These are phyloP conservation scores for Helarctos malayanus DNA, from an alignment of 2,797 vertebrate species.

Conservation along the genomic window DNA sequence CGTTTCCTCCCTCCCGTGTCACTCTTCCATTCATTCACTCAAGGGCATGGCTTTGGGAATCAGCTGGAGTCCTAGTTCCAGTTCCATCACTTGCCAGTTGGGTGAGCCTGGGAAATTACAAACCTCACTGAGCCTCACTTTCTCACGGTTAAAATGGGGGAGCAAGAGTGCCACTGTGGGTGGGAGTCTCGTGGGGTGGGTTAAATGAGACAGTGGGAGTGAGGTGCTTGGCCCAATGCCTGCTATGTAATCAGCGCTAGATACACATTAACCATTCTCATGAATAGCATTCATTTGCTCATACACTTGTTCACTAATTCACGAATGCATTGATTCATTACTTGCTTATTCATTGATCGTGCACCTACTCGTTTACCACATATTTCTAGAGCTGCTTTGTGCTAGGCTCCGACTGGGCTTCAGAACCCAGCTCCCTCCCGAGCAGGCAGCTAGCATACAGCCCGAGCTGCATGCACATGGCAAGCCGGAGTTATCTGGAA, in stretches of 20 bases:
- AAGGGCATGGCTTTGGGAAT: constrained; percentile 58
- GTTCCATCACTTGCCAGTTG: not conserved
- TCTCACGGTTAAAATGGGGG: not conserved
- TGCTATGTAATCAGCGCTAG: not conserved
- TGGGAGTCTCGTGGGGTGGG: not conserved
- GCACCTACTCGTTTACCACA: constrained; percentile 22
- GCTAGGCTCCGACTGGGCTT: not conserved
- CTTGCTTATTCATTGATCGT: not conserved
- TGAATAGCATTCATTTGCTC: not conserved
- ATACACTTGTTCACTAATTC: not conserved
- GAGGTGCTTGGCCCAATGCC: not conserved
- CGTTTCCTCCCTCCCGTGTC: not conserved
- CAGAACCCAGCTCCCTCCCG: not conserved
- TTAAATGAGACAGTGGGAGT: not conserved
- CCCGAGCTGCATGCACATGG: not conserved
- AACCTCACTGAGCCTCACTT: constrained; percentile 15
- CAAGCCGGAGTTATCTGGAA: not conserved
- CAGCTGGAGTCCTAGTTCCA: not conserved
- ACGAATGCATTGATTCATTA: not conserved
- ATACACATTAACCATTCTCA: not conserved
- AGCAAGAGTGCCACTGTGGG: not conserved
- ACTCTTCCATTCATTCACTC: constrained; percentile 1
- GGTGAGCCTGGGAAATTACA: constrained; percentile 13
- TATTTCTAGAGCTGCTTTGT: not conserved
- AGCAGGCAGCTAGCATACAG: not conserved